phyloP scores from a whole-genome alignment of 2,113 vertebrate genomes.

The Nyctibius bracteatus region DNA sequence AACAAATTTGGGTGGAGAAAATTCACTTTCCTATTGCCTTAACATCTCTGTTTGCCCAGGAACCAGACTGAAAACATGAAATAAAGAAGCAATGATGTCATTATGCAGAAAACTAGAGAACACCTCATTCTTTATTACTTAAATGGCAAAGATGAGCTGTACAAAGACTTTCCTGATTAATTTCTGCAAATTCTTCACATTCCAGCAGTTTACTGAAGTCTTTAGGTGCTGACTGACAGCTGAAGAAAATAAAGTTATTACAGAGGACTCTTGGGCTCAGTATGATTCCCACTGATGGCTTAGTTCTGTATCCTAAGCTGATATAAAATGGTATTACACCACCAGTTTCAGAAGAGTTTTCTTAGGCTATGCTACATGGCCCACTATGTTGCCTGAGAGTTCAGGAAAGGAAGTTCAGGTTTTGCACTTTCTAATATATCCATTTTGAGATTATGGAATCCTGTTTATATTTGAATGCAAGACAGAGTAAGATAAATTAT shows the following conservation, averaged over 20 bases:
- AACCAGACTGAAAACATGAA: neutral
- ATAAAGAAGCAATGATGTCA: neutral
- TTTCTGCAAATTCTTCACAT: neutral
- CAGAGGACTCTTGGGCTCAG: rapidly evolving
- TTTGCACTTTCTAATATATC: neutral
- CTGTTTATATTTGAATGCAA: neutral
- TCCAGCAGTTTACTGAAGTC: neutral
- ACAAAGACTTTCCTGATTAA: neutral
- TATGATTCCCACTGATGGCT: neutral
- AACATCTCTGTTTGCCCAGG: neutral
- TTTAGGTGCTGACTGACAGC: neutral
- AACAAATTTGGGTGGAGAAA: neutral
- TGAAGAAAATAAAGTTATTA: neutral
- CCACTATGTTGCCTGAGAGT: neutral
- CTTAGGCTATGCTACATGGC: neutral
- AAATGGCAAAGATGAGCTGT: neutral
- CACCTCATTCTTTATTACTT: neutral
- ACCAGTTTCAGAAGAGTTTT: neutral
- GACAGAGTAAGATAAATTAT: neutral
- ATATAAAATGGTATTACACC: neutral
- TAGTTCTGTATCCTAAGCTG: neutral
- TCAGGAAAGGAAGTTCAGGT: neutral
- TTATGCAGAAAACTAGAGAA: neutral
- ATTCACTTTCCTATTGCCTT: neutral
- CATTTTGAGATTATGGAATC: neutral